These are phyloP conservation scores for Ardeotis arabs DNA, from an alignment of 2,113 vertebrate genomes.

Conservation along the genomic window DNA sequence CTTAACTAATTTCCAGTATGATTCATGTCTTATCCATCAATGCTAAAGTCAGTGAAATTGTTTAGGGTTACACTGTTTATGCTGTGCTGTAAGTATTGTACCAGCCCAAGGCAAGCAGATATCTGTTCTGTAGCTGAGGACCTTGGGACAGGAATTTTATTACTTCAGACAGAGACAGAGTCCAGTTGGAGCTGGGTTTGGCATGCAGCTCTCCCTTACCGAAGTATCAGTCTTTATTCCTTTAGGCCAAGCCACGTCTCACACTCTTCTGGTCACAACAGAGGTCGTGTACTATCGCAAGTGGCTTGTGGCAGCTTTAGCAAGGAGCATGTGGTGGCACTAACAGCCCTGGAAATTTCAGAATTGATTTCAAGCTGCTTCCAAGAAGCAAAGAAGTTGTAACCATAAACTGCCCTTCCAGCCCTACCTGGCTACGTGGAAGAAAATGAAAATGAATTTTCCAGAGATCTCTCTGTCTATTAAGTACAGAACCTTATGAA, in stretches of 20 bases:
- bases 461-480: not conserved
- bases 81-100: not conserved
- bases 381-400: not conserved
- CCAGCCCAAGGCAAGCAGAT: not conserved
- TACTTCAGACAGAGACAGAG: not conserved
- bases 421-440: not conserved
- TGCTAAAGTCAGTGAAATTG: not conserved
- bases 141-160: not conserved
- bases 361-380: not conserved
- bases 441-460: not conserved
- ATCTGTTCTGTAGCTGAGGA: not conserved
- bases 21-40: not conserved
- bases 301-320: not conserved
- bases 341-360: not conserved
- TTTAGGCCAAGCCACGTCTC: not conserved
- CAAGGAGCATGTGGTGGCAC: not conserved
- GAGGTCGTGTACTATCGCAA: rapidly evolving
- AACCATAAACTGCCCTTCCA: not conserved
- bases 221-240: not conserved
- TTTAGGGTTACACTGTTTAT: not conserved
- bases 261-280: not conserved
- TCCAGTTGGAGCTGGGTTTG: not conserved
- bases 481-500: not conserved
- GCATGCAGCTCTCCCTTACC: not conserved
- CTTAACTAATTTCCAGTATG: not conserved